These are phyloP conservation scores for Condylura cristata DNA, from an alignment of 2,113 vertebrate species.

Conservation along the genomic window DNA sequence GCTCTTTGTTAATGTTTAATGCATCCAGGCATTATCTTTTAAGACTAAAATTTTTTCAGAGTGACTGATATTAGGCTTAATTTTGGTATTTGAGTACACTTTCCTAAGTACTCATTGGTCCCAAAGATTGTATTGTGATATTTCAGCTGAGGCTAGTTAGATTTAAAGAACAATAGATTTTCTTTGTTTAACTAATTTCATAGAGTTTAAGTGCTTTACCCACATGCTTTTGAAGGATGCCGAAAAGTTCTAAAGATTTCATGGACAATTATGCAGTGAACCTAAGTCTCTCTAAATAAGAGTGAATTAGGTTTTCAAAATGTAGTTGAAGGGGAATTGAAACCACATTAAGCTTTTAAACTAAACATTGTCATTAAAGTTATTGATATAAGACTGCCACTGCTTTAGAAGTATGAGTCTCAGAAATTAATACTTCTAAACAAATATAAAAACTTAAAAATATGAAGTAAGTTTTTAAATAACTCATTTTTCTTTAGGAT, in stretches of 20 bases:
- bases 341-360: neutral
- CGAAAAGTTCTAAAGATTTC: neutral
- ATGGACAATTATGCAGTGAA: neutral
- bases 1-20: neutral
- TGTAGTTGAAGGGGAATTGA: neutral
- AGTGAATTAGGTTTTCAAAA: neutral
- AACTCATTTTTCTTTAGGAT: too few relatives aligned
- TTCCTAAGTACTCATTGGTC: neutral
- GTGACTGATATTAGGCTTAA: neutral
- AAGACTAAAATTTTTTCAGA: neutral
- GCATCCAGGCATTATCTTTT: neutral
- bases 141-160: neutral
- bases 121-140: neutral
- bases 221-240: neutral
- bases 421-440: neutral
- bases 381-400: neutral
- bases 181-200: conserved; percentile 31
- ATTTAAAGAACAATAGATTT: neutral
- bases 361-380: neutral
- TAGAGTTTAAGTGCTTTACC: neutral
- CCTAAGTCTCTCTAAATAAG: conserved; percentile 6
- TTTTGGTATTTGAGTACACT: neutral
- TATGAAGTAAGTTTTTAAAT: neutral
- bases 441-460: neutral
- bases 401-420: neutral